Percentiles rank a stretch among this genome's conserved stretches.
Conservation (phyloP, 2,888 invertebrate genomes). For the Gerris lacustris region DNA sequence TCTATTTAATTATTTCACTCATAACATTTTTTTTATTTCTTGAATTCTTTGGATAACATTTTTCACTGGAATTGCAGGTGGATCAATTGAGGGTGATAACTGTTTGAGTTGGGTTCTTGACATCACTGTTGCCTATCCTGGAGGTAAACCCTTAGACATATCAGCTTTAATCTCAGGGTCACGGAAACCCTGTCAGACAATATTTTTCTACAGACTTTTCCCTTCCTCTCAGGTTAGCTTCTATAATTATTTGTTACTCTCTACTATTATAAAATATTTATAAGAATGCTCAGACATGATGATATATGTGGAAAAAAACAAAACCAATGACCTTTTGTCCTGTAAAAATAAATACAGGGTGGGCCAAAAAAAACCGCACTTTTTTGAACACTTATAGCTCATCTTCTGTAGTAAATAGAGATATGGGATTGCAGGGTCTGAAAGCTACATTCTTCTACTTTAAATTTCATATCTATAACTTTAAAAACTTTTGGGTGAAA, state of each 20-base stretch:
- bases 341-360: too few species aligned
- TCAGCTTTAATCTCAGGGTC: slow-evolving; percentile 64
- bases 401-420: too few species aligned
- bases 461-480: too few species aligned
- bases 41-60: too few species aligned
- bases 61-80: background rate
- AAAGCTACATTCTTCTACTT: too few species aligned
- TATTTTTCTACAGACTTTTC: slow-evolving; percentile 66
- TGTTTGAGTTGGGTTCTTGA: slow-evolving; percentile 71
- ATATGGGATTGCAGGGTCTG: too few species aligned
- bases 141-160: slow-evolving; percentile 67
- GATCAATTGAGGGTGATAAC: slow-evolving; percentile 14
- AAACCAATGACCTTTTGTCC: too few species aligned
- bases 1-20: background rate
- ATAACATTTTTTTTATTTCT: background rate
- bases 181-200: slow-evolving; percentile 59
- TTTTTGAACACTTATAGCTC: too few species aligned
- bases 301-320: too few species aligned
- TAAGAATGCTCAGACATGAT: too few species aligned
- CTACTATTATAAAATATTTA: background rate
- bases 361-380: too few species aligned
- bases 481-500: too few species aligned
- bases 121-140: slow-evolving; percentile 83
- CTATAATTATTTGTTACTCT: background rate
- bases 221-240: slow-evolving; percentile 52